phyloP scores from a whole-genome alignment of 2,888 invertebrate genomes.

The Girardia tigrina region DNA sequence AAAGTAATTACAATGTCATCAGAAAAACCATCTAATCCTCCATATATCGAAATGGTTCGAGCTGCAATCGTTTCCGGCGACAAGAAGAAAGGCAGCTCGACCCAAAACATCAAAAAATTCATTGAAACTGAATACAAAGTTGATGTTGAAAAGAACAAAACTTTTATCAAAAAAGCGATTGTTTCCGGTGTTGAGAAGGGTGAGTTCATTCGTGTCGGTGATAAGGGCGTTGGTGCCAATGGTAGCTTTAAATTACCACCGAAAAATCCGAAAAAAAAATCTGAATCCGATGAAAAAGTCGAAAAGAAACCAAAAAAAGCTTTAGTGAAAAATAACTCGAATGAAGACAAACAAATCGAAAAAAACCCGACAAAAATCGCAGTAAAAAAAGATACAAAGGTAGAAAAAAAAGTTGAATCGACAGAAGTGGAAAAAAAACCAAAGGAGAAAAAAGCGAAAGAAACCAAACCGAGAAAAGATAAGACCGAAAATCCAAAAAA shows the following conservation, averaged over 20 bases:
- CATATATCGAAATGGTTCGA: slow-evolving; percentile 55
- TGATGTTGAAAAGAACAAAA: slow-evolving; percentile 55
- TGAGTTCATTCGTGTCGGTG: slow-evolving; percentile 40
- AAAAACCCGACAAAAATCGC: too few species aligned
- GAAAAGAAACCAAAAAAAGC: too few species aligned
- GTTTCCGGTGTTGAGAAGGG: slow-evolving; percentile 54
- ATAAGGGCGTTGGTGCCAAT: slow-evolving; percentile 42
- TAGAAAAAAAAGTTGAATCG: slow-evolving; percentile 36
- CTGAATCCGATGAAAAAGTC: too few species aligned
- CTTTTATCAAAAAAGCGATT: slow-evolving; percentile 57
- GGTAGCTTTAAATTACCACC: too few species aligned
- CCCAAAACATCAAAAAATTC: slow-evolving; percentile 58
- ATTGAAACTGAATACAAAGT: slow-evolving; percentile 56
- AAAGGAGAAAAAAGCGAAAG: slow-evolving; percentile 36
- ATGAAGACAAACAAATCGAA: too few species aligned
- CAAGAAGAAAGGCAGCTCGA: slow-evolving; percentile 56
- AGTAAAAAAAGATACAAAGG: slow-evolving; percentile 34
- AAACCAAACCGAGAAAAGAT: too few species aligned
- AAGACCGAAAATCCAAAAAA: too few species aligned
- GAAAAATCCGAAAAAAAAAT: too few species aligned
- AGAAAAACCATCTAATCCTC: too few species aligned
- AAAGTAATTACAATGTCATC: too few species aligned
- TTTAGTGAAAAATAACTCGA: too few species aligned
- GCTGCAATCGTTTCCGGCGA: slow-evolving; percentile 50
- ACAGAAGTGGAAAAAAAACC: slow-evolving; percentile 37